These are phyloP conservation scores for Drosophila busckii DNA, from an alignment of 1,140 invertebrate species.

Conservation along the genomic window DNA sequence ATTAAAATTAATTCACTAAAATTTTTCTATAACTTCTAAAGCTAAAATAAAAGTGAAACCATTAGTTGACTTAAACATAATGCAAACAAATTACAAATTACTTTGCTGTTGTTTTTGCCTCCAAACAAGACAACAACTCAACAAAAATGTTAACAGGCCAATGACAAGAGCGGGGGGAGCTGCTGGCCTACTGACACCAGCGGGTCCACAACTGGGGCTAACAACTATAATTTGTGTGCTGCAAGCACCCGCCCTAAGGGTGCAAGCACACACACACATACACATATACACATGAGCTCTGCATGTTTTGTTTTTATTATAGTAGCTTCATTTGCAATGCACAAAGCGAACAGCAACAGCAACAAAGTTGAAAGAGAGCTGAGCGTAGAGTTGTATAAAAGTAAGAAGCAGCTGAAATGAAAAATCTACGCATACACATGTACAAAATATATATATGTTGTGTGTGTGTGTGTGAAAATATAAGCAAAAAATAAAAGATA, in stretches of 20 bases:
- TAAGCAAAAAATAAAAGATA: slow-evolving; percentile 26
- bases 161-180: slow-evolving; percentile 31
- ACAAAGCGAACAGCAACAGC: slow-evolving; percentile 37
- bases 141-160: slow-evolving; percentile 54
- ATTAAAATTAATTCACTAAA: too few relatives aligned
- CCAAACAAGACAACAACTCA: slow-evolving; percentile 41
- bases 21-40: too few relatives aligned
- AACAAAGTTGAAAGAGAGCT: background rate
- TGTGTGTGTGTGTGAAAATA: slow-evolving; percentile 16
- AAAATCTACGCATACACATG: slow-evolving; percentile 48
- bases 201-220: slow-evolving; percentile 37
- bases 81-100: slow-evolving; percentile 64
- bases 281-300: slow-evolving; percentile 14
- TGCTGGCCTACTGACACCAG: background rate
- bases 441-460: slow-evolving; percentile 18
- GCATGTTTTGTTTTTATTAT: slow-evolving; percentile 67
- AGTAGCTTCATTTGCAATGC: slow-evolving; percentile 73
- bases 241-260: slow-evolving; percentile 2
- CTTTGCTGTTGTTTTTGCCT: too few relatives aligned
- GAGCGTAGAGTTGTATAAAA: background rate
- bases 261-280: slow-evolving; percentile 6
- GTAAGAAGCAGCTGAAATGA: slow-evolving; percentile 58
- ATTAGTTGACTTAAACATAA: too few relatives aligned
- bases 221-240: slow-evolving; percentile 69
- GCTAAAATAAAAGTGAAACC: too few relatives aligned